Evolutionary conservation across 1,140 invertebrate genomes (phyloP), one percentile per base, ranked within the genome.

Genomic region (Drosophila mojavensis): DNA sequence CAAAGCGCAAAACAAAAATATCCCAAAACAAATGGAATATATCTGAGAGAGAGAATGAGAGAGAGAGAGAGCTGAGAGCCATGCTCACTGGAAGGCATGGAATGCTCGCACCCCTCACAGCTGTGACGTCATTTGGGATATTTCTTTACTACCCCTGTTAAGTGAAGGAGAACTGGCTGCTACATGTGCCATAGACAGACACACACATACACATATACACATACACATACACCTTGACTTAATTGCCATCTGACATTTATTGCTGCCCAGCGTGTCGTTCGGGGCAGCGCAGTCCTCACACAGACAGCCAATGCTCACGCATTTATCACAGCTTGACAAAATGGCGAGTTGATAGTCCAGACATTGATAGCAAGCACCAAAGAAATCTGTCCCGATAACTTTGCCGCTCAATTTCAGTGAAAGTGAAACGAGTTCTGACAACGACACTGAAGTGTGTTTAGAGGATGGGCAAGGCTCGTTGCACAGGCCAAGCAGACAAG

Each of bases 221-320:
- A 15, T 3, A 15, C 33, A 24, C 41, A 28, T 43, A 26, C 53
- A 55, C 28, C 66, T 74, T 39, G 68, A 65, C 64, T 75, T 86
- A 76, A 79, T 85, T 82, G 81, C 68, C 54, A 77, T 24, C 61
- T 81, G 64, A 84, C 76, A 74, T 79, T 85, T 62, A 85, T 79
- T 81, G 76, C 67, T 39, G 67, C 75, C 75, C 78, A 68, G 67
- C 58, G 61, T 69, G 67, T 67, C 71, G 70, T 76, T 61, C 36
- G 17, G 17, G 24, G 26, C 36, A 20, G 45, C 39, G 30, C 55
- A 59, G 28, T 59, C 43, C 45, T 13, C 48, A 20, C 67, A 43
- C 24, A 51, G 41, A 36, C 48, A 59, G 53, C 10, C 61, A 55
- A 43, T 72, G 62, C 66, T 51, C 43, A 41, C 48, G 69, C 74